Percentiles rank a stretch among this genome's conserved stretches.
phyloP scores from a whole-genome alignment of 2,888 invertebrate species.

The Willowsia nigromaculata region DNA sequence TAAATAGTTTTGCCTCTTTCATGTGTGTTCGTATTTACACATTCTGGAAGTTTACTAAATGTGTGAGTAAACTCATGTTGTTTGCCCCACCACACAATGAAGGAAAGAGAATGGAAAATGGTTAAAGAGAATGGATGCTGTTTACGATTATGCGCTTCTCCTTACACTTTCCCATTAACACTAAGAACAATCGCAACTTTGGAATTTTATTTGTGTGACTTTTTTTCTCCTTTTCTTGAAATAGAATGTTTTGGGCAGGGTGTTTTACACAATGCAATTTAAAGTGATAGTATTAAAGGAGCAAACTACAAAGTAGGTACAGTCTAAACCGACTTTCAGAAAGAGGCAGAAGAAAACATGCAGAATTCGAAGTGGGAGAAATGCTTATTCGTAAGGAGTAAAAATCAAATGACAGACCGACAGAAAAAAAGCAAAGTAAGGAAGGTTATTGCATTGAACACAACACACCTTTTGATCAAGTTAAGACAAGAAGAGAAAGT shows the following conservation, averaged over 20 bases:
- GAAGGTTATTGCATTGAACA: too few species aligned
- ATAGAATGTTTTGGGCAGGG: not conserved
- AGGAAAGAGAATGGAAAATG: not conserved
- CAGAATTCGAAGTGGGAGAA: too few species aligned
- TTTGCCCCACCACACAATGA: slow-evolving; percentile 36
- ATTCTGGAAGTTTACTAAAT: not conserved
- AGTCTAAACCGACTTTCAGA: too few species aligned
- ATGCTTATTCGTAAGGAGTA: too few species aligned
- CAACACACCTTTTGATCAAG: too few species aligned
- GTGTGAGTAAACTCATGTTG: not conserved
- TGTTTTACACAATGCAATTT: not conserved
- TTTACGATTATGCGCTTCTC: not conserved
- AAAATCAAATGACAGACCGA: too few species aligned
- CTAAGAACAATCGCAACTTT: slow-evolving; percentile 42
- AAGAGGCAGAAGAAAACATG: too few species aligned
- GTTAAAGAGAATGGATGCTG: not conserved
- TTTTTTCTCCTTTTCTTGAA: slow-evolving; percentile 21
- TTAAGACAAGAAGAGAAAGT: too few species aligned
- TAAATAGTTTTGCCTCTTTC: not conserved
- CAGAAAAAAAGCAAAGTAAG: too few species aligned
- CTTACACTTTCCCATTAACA: slow-evolving; percentile 36
- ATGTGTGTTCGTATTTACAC: not conserved
- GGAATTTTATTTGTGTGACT: slow-evolving; percentile 41
- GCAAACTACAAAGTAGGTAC: too few species aligned
- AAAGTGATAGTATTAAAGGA: too few species aligned